Conservation (phyloP, 2,797 vertebrate genomes). For the Epinephelus coioides region DNA sequence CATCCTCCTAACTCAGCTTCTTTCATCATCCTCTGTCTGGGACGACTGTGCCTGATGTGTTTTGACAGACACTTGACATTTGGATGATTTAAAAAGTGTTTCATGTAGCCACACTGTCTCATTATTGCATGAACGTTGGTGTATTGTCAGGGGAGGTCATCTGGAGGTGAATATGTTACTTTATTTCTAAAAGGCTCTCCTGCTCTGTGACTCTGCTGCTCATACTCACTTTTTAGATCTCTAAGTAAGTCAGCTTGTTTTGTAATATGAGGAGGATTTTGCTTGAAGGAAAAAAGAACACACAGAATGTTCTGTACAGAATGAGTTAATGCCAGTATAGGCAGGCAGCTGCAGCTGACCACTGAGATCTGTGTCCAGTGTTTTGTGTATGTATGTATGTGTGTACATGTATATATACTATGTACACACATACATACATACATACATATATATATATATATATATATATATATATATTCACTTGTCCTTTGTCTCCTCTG, state of each 20-base stretch:
- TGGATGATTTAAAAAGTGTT: constrained; percentile 30
- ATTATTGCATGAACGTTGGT: constrained; percentile 4
- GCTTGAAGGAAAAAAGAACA: constrained; percentile 5
- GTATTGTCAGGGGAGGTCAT: constrained; percentile 20
- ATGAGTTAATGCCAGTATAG: constrained; percentile 6
- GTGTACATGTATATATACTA: no score
- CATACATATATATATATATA: no score
- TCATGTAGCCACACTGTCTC: constrained; percentile 1
- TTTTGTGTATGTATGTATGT: not conserved
- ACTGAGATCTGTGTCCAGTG: constrained; percentile 7
- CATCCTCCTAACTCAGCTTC: constrained; percentile 11
- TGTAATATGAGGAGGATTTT: constrained; percentile 26
- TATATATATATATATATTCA: no score
- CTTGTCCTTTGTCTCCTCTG: not conserved
- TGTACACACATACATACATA: no score
- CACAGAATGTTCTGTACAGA: not conserved
- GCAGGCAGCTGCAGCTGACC: constrained; percentile 17
- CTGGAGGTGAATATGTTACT: constrained; percentile 33
- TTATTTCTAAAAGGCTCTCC: constrained; percentile 9
- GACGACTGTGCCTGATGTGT: constrained; percentile 5
- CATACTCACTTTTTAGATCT: constrained; percentile 1
- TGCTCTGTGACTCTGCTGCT: constrained; percentile 4
- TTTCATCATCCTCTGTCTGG: constrained; percentile 37
- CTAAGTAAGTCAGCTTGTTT: constrained; percentile 23
- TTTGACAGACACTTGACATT: constrained; percentile 45